Conservation (phyloP, 2,113 vertebrate species). For the Pachyramphus minor region DNA sequence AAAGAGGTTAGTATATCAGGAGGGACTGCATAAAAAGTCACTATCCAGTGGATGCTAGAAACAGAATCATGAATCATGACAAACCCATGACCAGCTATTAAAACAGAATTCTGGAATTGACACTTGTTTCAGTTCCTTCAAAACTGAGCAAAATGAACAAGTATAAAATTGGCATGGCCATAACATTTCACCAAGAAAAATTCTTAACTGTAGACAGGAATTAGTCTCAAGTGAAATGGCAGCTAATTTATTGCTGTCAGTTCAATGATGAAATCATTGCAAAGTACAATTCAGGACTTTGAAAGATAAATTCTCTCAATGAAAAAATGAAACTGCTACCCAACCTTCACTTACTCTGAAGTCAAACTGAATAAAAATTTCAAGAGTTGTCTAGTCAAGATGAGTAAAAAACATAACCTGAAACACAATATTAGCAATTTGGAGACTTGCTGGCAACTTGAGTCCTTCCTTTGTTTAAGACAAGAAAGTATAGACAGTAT, state of each 20-base stretch:
- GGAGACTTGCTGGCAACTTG: background rate
- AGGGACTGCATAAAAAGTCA: background rate
- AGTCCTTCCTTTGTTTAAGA: background rate
- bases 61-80: background rate
- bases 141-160: slow-evolving; percentile 10
- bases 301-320: background rate
- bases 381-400: background rate
- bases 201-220: background rate
- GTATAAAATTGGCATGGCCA: slow-evolving; percentile 1
- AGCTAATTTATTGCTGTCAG: background rate
- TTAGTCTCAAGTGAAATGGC: slow-evolving; percentile 23
- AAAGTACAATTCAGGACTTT: background rate
- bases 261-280: slow-evolving; percentile 6
- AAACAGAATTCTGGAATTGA: background rate
- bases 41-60: background rate
- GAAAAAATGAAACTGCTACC: background rate
- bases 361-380: background rate
- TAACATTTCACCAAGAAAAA: background rate
- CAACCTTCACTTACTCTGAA: background rate
- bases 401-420: background rate
- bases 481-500: background rate
- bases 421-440: background rate
- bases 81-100: background rate
- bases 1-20: background rate
- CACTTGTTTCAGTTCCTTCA: background rate